Percentiles rank a stretch among this genome's conserved stretches.
These are phyloP conservation scores for Pasiphila rectangulata DNA, from an alignment of 2,888 invertebrate genomes.

Conservation along the genomic window DNA sequence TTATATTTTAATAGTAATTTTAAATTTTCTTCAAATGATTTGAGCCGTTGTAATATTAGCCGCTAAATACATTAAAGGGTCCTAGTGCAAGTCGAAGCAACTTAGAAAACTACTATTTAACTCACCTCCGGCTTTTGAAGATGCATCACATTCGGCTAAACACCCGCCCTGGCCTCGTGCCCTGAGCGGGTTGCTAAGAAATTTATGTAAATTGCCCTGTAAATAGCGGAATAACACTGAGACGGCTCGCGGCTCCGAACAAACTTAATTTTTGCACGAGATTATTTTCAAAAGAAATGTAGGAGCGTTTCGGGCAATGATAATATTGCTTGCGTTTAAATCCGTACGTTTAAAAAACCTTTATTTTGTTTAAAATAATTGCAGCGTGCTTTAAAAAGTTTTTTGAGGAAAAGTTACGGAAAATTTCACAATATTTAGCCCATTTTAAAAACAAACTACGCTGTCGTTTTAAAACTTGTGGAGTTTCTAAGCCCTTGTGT, in stretches of 20 bases:
- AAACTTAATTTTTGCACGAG: constrained; percentile 20
- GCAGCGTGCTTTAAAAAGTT: too few relatives aligned
- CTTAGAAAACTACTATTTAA: too few relatives aligned
- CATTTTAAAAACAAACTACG: neutral
- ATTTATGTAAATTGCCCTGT: constrained; percentile 29
- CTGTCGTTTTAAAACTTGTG: neutral
- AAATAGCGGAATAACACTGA: constrained; percentile 24
- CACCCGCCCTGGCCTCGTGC: neutral
- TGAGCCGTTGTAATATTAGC: neutral
- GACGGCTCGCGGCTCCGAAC: constrained; percentile 16
- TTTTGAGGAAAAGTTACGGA: too few relatives aligned
- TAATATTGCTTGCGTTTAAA: too few relatives aligned
- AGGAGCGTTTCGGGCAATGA: constrained; percentile 5
- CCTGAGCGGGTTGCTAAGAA: constrained; percentile 17
- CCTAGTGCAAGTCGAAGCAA: neutral
- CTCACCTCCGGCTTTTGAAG: neutral
- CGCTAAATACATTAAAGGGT: neutral
- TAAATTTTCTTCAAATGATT: too few relatives aligned
- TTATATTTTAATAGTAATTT: too few relatives aligned
- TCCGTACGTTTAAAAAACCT: too few relatives aligned
- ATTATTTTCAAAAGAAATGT: constrained; percentile 19
- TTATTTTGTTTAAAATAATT: too few relatives aligned
- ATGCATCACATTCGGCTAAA: neutral
- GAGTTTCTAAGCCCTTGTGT: constrained; percentile 7
- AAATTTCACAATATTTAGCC: neutral